phyloP scores from a whole-genome alignment of 2,888 invertebrate genomes.

The Halictus quadricinctus region DNA sequence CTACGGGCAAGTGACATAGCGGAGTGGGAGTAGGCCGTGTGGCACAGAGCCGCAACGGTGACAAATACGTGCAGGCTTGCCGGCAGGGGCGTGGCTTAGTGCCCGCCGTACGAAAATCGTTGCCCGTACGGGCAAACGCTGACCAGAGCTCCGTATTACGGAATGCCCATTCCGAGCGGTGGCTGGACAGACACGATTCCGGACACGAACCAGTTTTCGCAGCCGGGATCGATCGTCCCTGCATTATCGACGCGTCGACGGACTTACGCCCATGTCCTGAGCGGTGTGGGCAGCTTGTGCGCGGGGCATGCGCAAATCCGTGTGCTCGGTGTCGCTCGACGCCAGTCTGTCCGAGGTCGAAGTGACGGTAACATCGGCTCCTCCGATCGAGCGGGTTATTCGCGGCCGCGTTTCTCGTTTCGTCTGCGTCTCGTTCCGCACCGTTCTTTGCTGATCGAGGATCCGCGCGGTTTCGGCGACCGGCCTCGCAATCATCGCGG shows the following conservation, averaged over 20 bases:
- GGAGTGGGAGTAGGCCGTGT: no score
- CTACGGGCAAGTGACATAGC: no score
- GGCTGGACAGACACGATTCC: slow-evolving; percentile 19
- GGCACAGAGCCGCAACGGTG: no score
- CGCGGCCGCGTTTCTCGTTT: slow-evolving; percentile 33
- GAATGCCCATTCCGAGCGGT: no score
- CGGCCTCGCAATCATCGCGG: slow-evolving; percentile 14
- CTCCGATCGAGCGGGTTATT: slow-evolving; percentile 44
- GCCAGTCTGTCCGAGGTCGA: slow-evolving; percentile 81
- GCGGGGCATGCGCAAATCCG: slow-evolving; percentile 77
- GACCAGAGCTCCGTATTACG: no score
- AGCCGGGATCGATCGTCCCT: slow-evolving; percentile 67
- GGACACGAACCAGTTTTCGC: slow-evolving; percentile 68
- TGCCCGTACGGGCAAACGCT: no score
- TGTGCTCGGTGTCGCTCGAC: slow-evolving; percentile 71
- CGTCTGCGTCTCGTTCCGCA: slow-evolving; percentile 14
- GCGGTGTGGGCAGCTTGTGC: slow-evolving; percentile 60
- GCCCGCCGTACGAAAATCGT: no score
- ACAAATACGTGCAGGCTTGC: no score
- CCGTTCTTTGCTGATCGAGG: slow-evolving; percentile 6
- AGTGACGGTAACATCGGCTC: slow-evolving; percentile 77
- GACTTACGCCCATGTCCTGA: slow-evolving; percentile 69
- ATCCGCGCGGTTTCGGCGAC: not conserved
- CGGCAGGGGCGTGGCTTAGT: no score
- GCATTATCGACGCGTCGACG: slow-evolving; percentile 75